A percentile compares a stretch with the other conserved stretches of the same genome.
Conservation (phyloP, 2,113 vertebrate species). For the Centropristis striata region DNA sequence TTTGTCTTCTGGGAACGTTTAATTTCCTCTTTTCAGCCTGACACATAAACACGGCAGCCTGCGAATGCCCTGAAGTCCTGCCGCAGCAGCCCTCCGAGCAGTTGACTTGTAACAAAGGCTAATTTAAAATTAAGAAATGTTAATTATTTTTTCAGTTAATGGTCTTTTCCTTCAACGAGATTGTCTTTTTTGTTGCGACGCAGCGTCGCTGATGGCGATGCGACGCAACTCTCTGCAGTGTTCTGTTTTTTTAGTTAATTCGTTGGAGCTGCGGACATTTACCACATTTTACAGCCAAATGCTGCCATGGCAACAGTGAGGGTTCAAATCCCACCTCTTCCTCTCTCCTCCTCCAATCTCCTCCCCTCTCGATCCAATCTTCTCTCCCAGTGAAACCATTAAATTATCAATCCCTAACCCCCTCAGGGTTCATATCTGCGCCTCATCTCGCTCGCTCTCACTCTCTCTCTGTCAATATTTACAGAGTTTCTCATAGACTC, state of each 20-base stretch:
- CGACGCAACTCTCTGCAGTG: constrained; percentile 6
- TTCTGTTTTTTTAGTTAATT: constrained; percentile 6
- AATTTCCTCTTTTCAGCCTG: constrained; percentile 23
- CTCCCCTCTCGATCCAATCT: constrained; percentile 52
- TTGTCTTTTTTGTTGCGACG: neutral
- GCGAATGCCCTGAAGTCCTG: neutral
- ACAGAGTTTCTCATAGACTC: constrained; percentile 70
- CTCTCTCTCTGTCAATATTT: constrained; percentile 74
- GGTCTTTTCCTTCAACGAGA: constrained; percentile 5
- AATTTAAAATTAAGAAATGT: constrained; percentile 54
- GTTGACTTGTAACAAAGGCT: constrained; percentile 22
- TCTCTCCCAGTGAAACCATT: constrained; percentile 76
- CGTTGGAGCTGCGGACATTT: constrained; percentile 15
- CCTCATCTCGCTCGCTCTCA: constrained; percentile 50
- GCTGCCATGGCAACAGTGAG: constrained; percentile 73
- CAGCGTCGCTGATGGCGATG: neutral
- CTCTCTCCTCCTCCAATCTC: constrained; percentile 19
- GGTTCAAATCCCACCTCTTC: constrained; percentile 68
- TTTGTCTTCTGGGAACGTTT: constrained; percentile 29
- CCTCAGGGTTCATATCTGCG: constrained; percentile 68
- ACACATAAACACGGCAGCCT: neutral
- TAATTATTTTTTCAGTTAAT: constrained; percentile 39
- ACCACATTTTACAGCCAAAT: constrained; percentile 38
- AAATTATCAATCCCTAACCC: constrained; percentile 69
- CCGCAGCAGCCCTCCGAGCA: neutral